phyloP scores from a whole-genome alignment of 2,888 invertebrate genomes.

The Norana najaformis region DNA sequence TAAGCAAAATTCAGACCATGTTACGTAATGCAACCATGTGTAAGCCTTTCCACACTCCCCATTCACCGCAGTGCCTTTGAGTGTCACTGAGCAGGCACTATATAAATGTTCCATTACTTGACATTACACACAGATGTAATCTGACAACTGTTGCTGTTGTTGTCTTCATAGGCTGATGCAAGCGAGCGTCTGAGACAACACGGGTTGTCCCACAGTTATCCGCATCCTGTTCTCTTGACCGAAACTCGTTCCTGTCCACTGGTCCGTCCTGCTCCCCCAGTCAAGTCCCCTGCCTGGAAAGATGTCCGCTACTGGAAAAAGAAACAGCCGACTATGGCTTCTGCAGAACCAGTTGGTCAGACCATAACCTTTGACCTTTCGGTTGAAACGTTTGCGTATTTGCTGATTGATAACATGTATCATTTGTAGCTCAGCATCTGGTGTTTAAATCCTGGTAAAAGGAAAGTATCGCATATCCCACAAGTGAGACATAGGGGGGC shows the following conservation, averaged over 20 bases:
- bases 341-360: slow-evolving; percentile 56
- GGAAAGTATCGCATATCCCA: no score
- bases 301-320: slow-evolving; percentile 60
- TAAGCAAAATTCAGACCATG: no score
- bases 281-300: slow-evolving; percentile 61
- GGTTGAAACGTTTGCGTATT: neutral
- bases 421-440: neutral
- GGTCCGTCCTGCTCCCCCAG: slow-evolving; percentile 60
- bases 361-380: neutral
- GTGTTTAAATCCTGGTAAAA: neutral
- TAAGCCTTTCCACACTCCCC: no score
- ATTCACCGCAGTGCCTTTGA: no score
- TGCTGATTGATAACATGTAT: neutral
- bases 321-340: slow-evolving; percentile 53
- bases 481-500: no score
- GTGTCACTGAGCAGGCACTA: no score
- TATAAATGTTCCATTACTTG: no score
- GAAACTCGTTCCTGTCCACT: slow-evolving; percentile 62
- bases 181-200: slow-evolving; percentile 59
- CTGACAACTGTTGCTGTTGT: neutral
- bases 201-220: slow-evolving; percentile 59
- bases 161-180: slow-evolving; percentile 55
- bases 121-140: no score
- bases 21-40: no score
- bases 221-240: slow-evolving; percentile 60